phyloP scores from a whole-genome alignment of 2,888 invertebrate genomes.

The Alloscopus bannaensis region DNA sequence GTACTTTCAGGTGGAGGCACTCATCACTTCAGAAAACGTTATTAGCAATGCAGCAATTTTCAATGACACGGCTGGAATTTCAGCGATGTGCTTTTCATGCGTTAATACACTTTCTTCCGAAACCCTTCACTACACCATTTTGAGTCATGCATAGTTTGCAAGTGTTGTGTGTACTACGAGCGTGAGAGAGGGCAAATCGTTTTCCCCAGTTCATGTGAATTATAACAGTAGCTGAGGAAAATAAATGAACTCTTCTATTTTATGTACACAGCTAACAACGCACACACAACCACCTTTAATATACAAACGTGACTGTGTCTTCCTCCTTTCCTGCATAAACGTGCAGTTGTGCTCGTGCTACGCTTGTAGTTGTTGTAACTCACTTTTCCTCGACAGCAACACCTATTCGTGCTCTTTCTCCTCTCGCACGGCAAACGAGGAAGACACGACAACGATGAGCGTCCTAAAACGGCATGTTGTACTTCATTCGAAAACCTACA shows the following conservation, averaged over 20 bases:
- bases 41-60: slow-evolving; percentile 1
- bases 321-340: neutral
- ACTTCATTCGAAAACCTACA: slow-evolving; percentile 10
- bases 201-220: slow-evolving; percentile 50
- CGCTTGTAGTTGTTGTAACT: slow-evolving; percentile 17
- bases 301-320: neutral
- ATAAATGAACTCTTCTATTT: slow-evolving; percentile 56
- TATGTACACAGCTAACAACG: slow-evolving; percentile 31
- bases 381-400: slow-evolving; percentile 17
- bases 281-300: slow-evolving; percentile 2
- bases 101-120: no score
- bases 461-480: slow-evolving; percentile 18
- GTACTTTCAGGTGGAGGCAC: neutral
- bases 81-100: neutral
- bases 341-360: neutral
- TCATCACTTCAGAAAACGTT: neutral
- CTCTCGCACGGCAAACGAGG: neutral
- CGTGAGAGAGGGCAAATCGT: slow-evolving; percentile 42
- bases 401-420: slow-evolving; percentile 27
- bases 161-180: neutral
- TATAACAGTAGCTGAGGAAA: slow-evolving; percentile 36
- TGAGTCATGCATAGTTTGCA: neutral
- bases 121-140: neutral
- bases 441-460: neutral
- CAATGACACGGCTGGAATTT: slow-evolving; percentile 7